phyloP scores from a whole-genome alignment of 2,888 invertebrate genomes.

The Euproctis similis region DNA sequence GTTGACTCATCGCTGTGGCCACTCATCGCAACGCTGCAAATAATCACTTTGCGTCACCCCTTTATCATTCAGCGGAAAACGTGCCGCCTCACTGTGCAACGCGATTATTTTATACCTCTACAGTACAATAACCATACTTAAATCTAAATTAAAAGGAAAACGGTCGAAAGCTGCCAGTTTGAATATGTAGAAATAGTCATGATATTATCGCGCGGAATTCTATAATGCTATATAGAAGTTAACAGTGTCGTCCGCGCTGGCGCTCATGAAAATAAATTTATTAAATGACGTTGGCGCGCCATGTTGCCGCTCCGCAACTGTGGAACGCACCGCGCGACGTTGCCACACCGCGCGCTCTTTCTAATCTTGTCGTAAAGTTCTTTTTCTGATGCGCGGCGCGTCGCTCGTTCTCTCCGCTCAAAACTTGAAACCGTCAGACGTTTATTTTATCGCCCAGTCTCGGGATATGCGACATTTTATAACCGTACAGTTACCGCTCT shows the following conservation, averaged over 20 bases:
- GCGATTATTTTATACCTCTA: slow-evolving; percentile 35
- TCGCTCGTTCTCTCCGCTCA: slow-evolving; percentile 67
- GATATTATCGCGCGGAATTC: slow-evolving; percentile 51
- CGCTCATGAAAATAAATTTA: slow-evolving; percentile 76
- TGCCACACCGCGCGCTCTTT: slow-evolving; percentile 72
- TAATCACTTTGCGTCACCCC: slow-evolving; percentile 72
- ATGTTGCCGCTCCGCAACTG: slow-evolving; percentile 64
- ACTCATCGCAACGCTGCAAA: slow-evolving; percentile 72
- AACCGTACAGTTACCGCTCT: slow-evolving; percentile 51
- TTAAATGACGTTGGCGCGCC: slow-evolving; percentile 70
- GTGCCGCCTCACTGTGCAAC: slow-evolving; percentile 52
- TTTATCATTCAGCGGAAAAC: slow-evolving; percentile 65
- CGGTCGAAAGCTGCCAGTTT: slow-evolving; percentile 38
- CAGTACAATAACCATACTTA: slow-evolving; percentile 22
- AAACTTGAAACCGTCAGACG: slow-evolving; percentile 71
- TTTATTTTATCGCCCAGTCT: slow-evolving; percentile 70
- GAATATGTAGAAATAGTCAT: slow-evolving; percentile 54
- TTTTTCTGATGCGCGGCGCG: slow-evolving; percentile 74
- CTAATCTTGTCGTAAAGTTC: slow-evolving; percentile 77
- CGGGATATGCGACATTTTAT: slow-evolving; percentile 65
- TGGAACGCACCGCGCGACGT: slow-evolving; percentile 71
- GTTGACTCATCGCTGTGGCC: slow-evolving; percentile 69
- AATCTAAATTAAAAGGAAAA: slow-evolving; percentile 32
- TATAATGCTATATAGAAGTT: slow-evolving; percentile 40
- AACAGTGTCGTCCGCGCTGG: slow-evolving; percentile 67